Percentiles rank a stretch among this genome's conserved stretches.
Conservation (phyloP, 1,140 invertebrate genomes). For the Vollenhovia emeryi region DNA sequence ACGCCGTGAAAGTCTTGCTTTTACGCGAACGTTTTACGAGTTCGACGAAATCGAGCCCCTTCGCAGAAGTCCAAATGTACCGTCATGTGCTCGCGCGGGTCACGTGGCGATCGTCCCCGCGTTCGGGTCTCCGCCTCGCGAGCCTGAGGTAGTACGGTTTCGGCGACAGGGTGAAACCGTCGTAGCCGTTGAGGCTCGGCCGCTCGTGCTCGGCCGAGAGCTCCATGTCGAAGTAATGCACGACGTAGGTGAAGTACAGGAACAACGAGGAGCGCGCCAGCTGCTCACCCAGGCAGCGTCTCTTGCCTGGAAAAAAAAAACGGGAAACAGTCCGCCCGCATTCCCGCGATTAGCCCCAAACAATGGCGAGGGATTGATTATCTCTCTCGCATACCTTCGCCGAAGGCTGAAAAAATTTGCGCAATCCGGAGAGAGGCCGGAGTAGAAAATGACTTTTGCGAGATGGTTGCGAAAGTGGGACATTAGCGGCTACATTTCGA, state of each 20-base stretch:
- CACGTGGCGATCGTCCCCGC: conserved; percentile 34
- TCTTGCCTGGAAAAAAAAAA: conserved; percentile 86
- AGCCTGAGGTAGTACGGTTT: conserved; percentile 82
- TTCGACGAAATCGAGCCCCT: conserved; percentile 65
- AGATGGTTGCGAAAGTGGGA: neutral
- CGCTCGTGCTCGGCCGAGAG: conserved; percentile 72
- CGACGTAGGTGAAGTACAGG: conserved; percentile 85
- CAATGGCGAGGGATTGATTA: conserved; percentile 42
- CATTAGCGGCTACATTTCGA: neutral
- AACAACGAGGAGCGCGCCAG: conserved; percentile 87
- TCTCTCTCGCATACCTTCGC: neutral
- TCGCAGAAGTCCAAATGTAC: conserved; percentile 71
- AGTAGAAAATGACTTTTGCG: conserved; percentile 7
- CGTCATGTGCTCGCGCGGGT: neutral
- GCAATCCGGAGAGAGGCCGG: neutral
- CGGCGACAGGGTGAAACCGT: conserved; percentile 86
- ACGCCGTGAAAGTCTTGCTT: conserved; percentile 62
- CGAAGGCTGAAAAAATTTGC: conserved; percentile 5
- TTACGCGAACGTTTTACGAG: conserved; percentile 62
- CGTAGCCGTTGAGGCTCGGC: conserved; percentile 80
- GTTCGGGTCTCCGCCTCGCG: conserved; percentile 42
- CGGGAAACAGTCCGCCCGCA: neutral
- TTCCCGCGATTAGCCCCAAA: conserved; percentile 13
- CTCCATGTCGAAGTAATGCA: conserved; percentile 86
- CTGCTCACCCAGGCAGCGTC: conserved; percentile 88